phyloP scores from a whole-genome alignment of 2,888 invertebrate genomes.

The Nemapogon koenigi region DNA sequence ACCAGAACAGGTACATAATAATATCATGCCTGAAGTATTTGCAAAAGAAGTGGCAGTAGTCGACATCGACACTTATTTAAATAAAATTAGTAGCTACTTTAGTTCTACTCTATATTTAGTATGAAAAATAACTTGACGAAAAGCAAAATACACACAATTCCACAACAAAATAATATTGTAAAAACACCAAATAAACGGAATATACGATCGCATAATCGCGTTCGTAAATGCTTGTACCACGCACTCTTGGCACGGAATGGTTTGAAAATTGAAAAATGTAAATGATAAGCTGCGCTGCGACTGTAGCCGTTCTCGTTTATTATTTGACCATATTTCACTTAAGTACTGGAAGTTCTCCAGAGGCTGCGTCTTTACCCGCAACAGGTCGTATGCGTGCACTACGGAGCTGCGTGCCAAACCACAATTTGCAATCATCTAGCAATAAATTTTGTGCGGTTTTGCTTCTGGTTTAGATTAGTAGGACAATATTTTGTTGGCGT shows the following conservation, averaged over 20 bases:
- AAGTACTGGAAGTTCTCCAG: conserved; percentile 21
- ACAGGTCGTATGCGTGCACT: conserved; percentile 14
- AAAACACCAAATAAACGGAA: too few species aligned
- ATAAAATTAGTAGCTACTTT: too few species aligned
- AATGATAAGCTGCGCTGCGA: conserved; percentile 36
- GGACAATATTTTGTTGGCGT: conserved; percentile 25
- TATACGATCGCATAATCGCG: too few species aligned
- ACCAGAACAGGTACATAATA: too few species aligned
- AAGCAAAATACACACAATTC: too few species aligned
- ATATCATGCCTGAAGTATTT: too few species aligned
- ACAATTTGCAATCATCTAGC: conserved; percentile 27
- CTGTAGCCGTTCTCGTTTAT: conserved; percentile 12
- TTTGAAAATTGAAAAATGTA: conserved; percentile 58
- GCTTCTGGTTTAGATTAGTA: conserved; percentile 29
- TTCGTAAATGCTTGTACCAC: conserved; percentile 11
- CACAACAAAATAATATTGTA: too few species aligned
- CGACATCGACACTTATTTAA: too few species aligned
- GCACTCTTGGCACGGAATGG: conserved; percentile 43
- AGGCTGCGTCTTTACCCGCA: conserved; percentile 9
- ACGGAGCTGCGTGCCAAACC: conserved; percentile 25
- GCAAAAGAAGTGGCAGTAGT: too few species aligned
- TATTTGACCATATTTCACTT: conserved; percentile 22
- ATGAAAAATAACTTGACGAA: too few species aligned
- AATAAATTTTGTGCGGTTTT: conserved; percentile 34
- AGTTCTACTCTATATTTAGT: too few species aligned